These are phyloP conservation scores for Glaucomys volans DNA, from an alignment of 2,113 vertebrate species.

Conservation along the genomic window DNA sequence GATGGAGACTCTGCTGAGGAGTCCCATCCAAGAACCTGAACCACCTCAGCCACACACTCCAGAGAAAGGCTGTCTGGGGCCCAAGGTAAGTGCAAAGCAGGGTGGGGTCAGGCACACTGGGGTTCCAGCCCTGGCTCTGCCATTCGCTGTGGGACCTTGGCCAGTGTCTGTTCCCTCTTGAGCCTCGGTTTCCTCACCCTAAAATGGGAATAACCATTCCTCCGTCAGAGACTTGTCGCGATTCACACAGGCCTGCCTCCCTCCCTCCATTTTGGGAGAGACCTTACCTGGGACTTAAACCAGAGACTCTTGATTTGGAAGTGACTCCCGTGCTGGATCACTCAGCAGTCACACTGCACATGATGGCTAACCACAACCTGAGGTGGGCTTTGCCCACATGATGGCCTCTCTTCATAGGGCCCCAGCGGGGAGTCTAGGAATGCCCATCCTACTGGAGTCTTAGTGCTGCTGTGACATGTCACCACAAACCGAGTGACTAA, in stretches of 20 bases:
- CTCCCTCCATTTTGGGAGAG: background rate
- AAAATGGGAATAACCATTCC: background rate
- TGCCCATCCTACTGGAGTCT: background rate
- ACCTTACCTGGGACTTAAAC: background rate
- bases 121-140: background rate
- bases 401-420: background rate
- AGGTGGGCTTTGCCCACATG: background rate
- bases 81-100: too few relatives aligned
- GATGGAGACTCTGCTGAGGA: background rate
- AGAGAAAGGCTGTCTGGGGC: background rate
- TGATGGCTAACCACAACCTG: background rate
- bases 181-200: background rate
- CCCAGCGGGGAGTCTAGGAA: background rate
- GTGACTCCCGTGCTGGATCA: background rate
- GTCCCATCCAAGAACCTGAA: background rate
- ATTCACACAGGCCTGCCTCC: background rate
- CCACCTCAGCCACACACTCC: background rate
- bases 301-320: background rate
- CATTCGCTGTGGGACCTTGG: too few relatives aligned
- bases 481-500: background rate
- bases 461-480: background rate
- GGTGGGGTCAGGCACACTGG: background rate
- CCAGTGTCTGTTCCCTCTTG: background rate
- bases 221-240: too few relatives aligned
- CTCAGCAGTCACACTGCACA: background rate